Percentiles rank a stretch among this genome's conserved stretches.
These are phyloP conservation scores for Euproctis similis DNA, from an alignment of 2,888 invertebrate genomes.

Conservation along the genomic window DNA sequence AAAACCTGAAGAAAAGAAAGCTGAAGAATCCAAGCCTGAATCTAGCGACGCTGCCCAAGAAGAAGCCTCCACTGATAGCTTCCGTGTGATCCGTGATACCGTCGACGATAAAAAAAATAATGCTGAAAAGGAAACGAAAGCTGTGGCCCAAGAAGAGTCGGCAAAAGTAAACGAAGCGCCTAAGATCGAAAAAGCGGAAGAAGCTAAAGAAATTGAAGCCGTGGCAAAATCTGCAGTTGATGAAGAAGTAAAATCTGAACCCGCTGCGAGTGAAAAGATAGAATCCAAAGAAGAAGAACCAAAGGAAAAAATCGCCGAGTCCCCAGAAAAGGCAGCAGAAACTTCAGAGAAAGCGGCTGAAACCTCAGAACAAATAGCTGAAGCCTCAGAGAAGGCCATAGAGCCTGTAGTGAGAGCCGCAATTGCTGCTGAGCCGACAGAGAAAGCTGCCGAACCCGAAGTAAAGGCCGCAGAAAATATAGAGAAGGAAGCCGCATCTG, in stretches of 20 bases:
- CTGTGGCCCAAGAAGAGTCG: slow-evolving; percentile 1
- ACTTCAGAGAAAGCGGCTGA: background rate
- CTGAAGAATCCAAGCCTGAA: slow-evolving; percentile 12
- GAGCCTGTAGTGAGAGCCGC: background rate
- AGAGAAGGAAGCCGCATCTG: background rate
- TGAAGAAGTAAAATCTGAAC: slow-evolving; percentile 4
- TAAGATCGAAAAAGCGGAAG: slow-evolving; percentile 1
- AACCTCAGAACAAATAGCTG: background rate
- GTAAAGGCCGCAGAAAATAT: background rate
- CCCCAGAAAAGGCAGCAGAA: background rate
- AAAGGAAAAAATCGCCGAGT: background rate
- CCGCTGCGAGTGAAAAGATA: background rate
- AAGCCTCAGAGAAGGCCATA: background rate
- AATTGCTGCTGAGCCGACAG: background rate
- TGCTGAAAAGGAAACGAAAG: slow-evolving; percentile 13
- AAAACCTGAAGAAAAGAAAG: slow-evolving; percentile 21
- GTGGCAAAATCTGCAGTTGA: slow-evolving; percentile 7
- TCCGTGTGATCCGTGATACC: slow-evolving; percentile 56
- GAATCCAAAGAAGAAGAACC: background rate
- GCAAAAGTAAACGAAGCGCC: slow-evolving; percentile 1
- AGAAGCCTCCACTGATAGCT: slow-evolving; percentile 30
- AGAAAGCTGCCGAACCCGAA: background rate
- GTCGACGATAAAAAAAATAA: slow-evolving; percentile 33
- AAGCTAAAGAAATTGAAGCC: slow-evolving; percentile 2
- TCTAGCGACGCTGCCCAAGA: slow-evolving; percentile 6